Conservation (phyloP, 2,797 vertebrate species). For the Graptemys geographica region DNA sequence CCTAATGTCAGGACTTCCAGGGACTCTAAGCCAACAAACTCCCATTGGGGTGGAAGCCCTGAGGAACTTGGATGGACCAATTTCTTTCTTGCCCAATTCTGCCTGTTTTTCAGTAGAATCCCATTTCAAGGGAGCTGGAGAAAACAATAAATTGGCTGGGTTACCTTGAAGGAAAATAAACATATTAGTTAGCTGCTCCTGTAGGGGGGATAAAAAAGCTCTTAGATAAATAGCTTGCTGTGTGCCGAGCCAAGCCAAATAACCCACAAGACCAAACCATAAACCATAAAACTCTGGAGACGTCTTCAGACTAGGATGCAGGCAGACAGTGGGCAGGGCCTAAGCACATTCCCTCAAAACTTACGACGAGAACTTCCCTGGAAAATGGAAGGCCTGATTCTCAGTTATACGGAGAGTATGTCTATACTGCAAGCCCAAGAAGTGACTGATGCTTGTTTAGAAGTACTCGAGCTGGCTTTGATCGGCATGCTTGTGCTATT, state of each 20-base stretch:
- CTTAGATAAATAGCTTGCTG: background rate
- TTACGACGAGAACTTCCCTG: background rate
- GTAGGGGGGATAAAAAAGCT: background rate
- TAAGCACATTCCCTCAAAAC: background rate
- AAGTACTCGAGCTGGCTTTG: too few relatives aligned
- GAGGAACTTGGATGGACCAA: too few relatives aligned
- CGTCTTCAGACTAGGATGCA: background rate
- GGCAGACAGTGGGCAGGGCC: background rate
- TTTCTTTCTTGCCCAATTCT: too few relatives aligned
- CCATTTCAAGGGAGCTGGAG: background rate
- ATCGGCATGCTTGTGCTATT: too few relatives aligned
- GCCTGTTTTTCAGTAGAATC: background rate
- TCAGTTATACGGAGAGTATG: background rate
- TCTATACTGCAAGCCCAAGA: background rate
- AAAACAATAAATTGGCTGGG: background rate
- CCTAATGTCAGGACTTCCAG: too few relatives aligned
- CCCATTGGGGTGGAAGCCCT: too few relatives aligned
- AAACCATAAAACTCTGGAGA: background rate
- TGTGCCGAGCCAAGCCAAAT: background rate
- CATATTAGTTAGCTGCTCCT: background rate
- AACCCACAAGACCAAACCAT: background rate
- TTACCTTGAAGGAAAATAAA: background rate
- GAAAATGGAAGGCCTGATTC: background rate
- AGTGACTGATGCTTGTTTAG: too few relatives aligned
- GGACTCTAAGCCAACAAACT: too few relatives aligned